phyloP scores from a whole-genome alignment of 2,888 invertebrate genomes.

The Melanotus villosus region DNA sequence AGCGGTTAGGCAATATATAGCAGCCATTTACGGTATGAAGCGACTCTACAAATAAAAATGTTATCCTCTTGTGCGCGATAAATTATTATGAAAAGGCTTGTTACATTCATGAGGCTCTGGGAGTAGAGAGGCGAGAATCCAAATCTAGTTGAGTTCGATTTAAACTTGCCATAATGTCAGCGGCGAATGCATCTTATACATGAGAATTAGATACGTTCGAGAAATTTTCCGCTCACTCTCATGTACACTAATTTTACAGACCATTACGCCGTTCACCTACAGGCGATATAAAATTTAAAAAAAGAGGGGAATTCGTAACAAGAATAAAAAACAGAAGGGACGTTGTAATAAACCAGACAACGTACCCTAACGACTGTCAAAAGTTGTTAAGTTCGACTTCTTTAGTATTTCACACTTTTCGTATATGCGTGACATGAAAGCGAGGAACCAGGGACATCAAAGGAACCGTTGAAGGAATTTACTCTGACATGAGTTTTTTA shows the following conservation, averaged over 20 bases:
- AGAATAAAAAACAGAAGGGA: no score
- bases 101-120: slow-evolving; percentile 55
- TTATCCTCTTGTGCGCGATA: slow-evolving; percentile 63
- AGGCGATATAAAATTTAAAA: slow-evolving; percentile 28
- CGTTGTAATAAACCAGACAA: slow-evolving; percentile 16
- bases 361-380: slow-evolving; percentile 34
- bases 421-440: slow-evolving; percentile 37
- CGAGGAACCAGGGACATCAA: slow-evolving; percentile 21
- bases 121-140: slow-evolving; percentile 50
- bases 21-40: slow-evolving; percentile 63
- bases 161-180: slow-evolving; percentile 36
- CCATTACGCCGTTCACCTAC: slow-evolving; percentile 32
- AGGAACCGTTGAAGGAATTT: slow-evolving; percentile 17
- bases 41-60: slow-evolving; percentile 65
- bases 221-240: slow-evolving; percentile 24
- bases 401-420: slow-evolving; percentile 36
- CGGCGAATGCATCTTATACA: slow-evolving; percentile 29
- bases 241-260: slow-evolving; percentile 31
- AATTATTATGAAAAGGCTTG: slow-evolving; percentile 64
- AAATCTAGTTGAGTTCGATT: slow-evolving; percentile 54
- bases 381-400: slow-evolving; percentile 24
- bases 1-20: slow-evolving; percentile 59
- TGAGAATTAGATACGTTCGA: slow-evolving; percentile 24
- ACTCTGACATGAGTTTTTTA: neutral
- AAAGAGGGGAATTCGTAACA: neutral